A percentile compares a stretch with the other conserved stretches of the same genome.
phyloP scores from a whole-genome alignment of 2,888 invertebrate genomes.

The Standfussiana lucernea region DNA sequence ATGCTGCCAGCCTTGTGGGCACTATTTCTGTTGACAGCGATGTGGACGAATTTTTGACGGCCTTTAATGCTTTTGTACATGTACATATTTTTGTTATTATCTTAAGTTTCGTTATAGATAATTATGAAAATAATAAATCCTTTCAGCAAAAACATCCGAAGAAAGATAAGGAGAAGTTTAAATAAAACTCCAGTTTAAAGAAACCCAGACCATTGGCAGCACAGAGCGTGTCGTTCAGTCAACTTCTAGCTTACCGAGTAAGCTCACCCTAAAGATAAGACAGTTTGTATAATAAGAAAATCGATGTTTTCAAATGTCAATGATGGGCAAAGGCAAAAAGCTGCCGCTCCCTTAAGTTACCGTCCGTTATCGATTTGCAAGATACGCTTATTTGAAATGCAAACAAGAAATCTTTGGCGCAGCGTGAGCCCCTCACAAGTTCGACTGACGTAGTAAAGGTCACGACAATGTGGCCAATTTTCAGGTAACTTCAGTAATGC shows the following conservation, averaged over 20 bases:
- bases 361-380: conserved; percentile 19
- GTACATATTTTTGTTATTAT: too few species aligned
- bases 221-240: background rate
- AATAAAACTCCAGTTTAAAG: background rate
- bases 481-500: too few species aligned
- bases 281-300: conserved; percentile 21
- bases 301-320: conserved; percentile 17
- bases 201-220: background rate
- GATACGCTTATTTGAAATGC: background rate
- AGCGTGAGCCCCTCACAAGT: background rate
- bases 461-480: too few species aligned
- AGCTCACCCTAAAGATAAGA: conserved; percentile 25
- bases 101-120: too few species aligned
- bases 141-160: background rate
- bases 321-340: background rate
- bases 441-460: background rate
- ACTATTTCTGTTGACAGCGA: too few species aligned
- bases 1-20: too few species aligned
- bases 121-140: too few species aligned
- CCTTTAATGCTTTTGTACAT: too few species aligned
- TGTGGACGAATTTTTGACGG: too few species aligned
- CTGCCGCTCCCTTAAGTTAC: conserved; percentile 18
- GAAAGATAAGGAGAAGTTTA: too few species aligned
- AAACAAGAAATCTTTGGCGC: background rate
- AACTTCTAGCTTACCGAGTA: conserved; percentile 20